Base-by-base conservation (phyloP, 2,797 vertebrate genomes). In the Muscicapa striata region DNA sequence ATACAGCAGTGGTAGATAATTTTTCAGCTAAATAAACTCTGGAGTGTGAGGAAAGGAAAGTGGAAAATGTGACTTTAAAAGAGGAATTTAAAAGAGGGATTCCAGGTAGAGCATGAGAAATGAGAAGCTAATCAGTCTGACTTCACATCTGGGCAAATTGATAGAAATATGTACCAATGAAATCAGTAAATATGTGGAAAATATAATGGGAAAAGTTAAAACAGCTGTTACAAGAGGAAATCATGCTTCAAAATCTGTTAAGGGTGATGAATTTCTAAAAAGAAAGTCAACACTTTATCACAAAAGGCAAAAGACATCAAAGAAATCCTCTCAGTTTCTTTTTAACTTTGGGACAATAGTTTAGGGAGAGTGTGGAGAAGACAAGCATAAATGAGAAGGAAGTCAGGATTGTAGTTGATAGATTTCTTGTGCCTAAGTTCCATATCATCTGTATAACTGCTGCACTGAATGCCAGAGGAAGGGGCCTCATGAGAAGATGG, bases 401-500 rank as follows among this genome's bases (percentile, higher is more conserved):
- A 75, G 18, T 30, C 34, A 75, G 48, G 38, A 69, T 2, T 40
- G 20, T 40, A 77, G 48, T 0, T 34, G 51, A 43, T 10, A 58
- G n/a, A n/a, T 51, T 69, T 66, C 23, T 72, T 43, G 30, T 67
- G n/a, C 49, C n/a, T 40, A 23, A 61, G 34, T 48, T 43, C 0
- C 0, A 2, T 54, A 70, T 6, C 7, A 45, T 46, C 43, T 2
- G 1, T 14, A 17, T 17, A 58, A 74, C 26, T 52, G 72, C 61
- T 21, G 26, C 9, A 41, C 26, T 3, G 2, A 49, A 27, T 0
- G 2, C 18, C 19, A 58, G 10, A 85, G 64, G 62, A 73, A 87
- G 38, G 10, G 41, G n/a, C 9, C 40, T 59, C 32, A 32, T 0
- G 11, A n/a, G 48, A 70, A 86, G 41, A 78, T 5, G 6, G 88